Conservation (phyloP, 2,113 vertebrate species). For the Limnothrissa miodon region DNA sequence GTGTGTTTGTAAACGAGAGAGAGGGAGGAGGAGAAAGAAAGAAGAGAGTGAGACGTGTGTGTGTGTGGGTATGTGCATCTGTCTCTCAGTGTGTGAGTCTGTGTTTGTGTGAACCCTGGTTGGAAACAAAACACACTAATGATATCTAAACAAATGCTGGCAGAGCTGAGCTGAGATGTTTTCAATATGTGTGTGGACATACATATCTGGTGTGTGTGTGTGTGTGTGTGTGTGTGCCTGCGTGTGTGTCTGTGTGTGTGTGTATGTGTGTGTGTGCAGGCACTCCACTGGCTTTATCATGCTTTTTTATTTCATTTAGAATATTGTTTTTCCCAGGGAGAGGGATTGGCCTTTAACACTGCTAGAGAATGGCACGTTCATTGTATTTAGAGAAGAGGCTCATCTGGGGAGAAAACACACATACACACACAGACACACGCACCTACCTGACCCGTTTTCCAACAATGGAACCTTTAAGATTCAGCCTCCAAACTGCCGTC, state of each 20-base stretch:
- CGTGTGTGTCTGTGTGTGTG: not conserved
- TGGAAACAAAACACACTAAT: not conserved
- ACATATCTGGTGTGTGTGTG: constrained; percentile 32
- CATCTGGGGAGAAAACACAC: not conserved
- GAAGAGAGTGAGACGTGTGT: too few species aligned
- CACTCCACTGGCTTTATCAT: not conserved
- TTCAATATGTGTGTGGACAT: constrained; percentile 19
- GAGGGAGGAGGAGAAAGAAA: too few species aligned
- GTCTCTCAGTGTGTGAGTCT: not conserved
- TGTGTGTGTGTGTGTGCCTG: not conserved
- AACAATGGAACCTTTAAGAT: not conserved
- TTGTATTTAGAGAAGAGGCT: not conserved
- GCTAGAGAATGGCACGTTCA: not conserved
- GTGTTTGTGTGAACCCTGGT: not conserved
- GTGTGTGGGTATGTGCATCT: not conserved
- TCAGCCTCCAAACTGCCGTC: not conserved
- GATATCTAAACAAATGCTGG: not conserved
- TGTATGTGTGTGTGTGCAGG: not conserved
- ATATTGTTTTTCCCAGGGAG: not conserved
- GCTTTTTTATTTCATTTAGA: not conserved
- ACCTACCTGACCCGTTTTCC: not conserved
- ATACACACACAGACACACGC: not conserved
- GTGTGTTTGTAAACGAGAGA: not conserved
- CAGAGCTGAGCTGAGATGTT: not conserved
- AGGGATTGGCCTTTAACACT: not conserved